These are phyloP conservation scores for Cataglyphis hispanica DNA, from an alignment of 1,140 invertebrate species.

Conservation along the genomic window DNA sequence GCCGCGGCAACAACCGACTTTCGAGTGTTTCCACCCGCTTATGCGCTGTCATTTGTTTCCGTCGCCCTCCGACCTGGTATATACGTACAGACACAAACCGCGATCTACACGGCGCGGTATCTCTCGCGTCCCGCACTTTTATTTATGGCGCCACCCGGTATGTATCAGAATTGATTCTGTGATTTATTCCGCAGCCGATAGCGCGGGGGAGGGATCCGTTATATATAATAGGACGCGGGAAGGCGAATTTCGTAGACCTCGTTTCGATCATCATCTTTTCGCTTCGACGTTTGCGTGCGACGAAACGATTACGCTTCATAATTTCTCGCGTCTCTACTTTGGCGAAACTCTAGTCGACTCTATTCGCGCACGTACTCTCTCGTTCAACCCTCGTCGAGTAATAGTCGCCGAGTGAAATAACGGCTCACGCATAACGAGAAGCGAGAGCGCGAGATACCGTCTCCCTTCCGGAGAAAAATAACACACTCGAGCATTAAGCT, in stretches of 20 bases:
- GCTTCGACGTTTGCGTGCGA: constrained; percentile 41
- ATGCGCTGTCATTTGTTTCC: constrained; percentile 79
- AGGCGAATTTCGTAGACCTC: constrained; percentile 65
- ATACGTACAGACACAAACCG: constrained; percentile 29
- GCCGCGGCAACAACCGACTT: constrained; percentile 75
- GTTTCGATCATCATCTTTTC: constrained; percentile 9
- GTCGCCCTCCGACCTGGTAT: not conserved
- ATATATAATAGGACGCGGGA: not conserved
- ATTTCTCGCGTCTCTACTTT: constrained; percentile 33
- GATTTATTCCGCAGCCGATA: constrained; percentile 79
- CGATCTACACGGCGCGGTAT: constrained; percentile 70
- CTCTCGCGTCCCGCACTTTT: constrained; percentile 73
- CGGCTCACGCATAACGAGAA: not conserved
- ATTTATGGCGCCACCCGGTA: constrained; percentile 77
- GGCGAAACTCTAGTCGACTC: not conserved
- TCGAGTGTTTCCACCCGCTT: constrained; percentile 79
- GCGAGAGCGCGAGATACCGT: not conserved
- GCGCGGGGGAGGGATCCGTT: constrained; percentile 46
- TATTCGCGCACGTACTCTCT: not conserved
- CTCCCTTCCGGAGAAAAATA: constrained; percentile 28
- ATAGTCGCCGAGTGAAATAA: not conserved
- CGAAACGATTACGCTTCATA: constrained; percentile 35
- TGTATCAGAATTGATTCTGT: constrained; percentile 77
- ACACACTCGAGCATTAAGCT: constrained; percentile 53
- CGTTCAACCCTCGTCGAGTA: too few species aligned